Evolutionary conservation across 2,797 vertebrate species (phyloP), one percentile per base, ranked within the genome.

Genomic region (Poeciliopsis paucimaculata): DNA sequence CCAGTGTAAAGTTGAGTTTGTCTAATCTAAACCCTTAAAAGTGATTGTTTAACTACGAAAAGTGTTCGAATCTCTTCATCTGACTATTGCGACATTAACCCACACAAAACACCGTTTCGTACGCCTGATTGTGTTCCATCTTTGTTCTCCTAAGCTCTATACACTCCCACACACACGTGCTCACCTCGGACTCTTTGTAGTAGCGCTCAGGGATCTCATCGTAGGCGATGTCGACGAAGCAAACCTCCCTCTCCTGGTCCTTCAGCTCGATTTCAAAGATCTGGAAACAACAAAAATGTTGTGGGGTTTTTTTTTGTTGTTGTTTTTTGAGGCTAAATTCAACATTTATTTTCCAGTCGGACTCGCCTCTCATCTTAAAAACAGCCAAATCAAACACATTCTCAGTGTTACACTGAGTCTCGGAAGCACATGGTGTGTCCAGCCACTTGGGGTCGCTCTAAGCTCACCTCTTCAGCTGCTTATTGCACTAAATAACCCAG

Each of bases 181-280:
- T 87, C 83, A 94, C 94, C 97, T 99, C 98, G 0, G 98, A 97
- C 23, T 99, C 98, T 90, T 99, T 99, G 90, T 98, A 99, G 92
- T 99, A 98, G 81, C 98, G 97, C 89, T 99, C 98, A 0, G 98
- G 97, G 88, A 96, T 95, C 89, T 96, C 95, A 94, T 97, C 94
- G 94, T 98, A 98, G 82, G 98, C 98, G 1, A 99, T 99, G 87
- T 99, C 98, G 20, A 99, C 93, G 64, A 97, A 98, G 90, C 98
- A 99, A 76, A 99, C 97, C 92, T 99, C 98, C 85, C 97, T 94
- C 91, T 99, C 98, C 79, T 98, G 92, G 9, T 94, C 94, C 87
- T 92, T 97, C 84, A 97, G 96, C 94, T 99, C 98, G 0, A 82
- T 96, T 90, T 97, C 96, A 90, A 99, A 99, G 94, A 99, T 99